These are phyloP conservation scores for Protobothrops flavoviridis DNA, from an alignment of 2,113 vertebrate genomes.

Conservation along the genomic window DNA sequence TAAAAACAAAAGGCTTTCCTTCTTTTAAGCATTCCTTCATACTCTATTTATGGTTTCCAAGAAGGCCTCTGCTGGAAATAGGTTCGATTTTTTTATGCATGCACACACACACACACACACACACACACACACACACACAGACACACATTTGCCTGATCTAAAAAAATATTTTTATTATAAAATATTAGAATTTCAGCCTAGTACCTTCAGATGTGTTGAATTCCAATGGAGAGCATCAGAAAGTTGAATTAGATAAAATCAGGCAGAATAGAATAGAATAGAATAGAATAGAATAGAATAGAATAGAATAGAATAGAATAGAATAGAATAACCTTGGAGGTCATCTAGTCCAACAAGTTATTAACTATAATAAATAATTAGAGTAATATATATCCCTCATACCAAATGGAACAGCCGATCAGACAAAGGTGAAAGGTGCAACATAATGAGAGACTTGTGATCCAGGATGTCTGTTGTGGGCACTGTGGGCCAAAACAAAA, in stretches of 20 bases:
- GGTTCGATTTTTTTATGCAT: neutral
- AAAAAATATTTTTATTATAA: neutral
- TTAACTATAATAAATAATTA: neutral
- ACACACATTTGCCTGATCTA: neutral
- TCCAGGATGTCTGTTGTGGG: neutral
- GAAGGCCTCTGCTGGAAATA: neutral
- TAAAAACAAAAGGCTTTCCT: neutral
- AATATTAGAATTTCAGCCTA: neutral
- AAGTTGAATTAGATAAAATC: neutral
- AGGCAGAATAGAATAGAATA: too few species aligned
- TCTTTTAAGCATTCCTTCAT: neutral
- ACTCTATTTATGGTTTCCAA: neutral
- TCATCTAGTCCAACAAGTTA: neutral
- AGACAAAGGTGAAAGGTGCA: neutral
- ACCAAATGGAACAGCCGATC: neutral
- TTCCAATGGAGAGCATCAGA: neutral
- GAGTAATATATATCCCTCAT: neutral
- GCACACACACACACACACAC: too few species aligned
- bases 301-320: too few species aligned
- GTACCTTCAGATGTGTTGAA: neutral
- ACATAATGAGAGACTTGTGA: neutral
- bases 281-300: too few species aligned
- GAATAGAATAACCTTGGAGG: too few species aligned
- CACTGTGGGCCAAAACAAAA: neutral
- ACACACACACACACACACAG: too few species aligned